Conservation (phyloP, 2,113 vertebrate species). For the Psilopsiagon aurifrons region DNA sequence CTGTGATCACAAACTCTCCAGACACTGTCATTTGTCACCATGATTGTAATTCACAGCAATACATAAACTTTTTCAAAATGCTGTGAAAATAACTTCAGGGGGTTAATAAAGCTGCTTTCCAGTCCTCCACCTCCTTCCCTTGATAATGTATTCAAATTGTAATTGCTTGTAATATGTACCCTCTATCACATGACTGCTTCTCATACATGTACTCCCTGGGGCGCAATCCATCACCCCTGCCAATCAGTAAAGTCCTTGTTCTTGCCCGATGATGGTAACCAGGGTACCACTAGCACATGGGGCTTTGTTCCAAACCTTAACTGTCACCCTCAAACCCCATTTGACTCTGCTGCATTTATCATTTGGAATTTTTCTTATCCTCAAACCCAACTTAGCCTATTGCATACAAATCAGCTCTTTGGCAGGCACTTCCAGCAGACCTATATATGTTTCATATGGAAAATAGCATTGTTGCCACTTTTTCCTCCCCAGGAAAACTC, state of each 20-base stretch:
- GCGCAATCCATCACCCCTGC: constrained; percentile 45
- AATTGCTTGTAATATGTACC: constrained; percentile 66
- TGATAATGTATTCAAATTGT: constrained; percentile 75
- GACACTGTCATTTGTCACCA: constrained; percentile 16
- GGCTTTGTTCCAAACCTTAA: not conserved
- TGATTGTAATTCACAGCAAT: constrained; percentile 64
- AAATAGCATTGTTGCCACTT: not conserved
- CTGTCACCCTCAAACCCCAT: not conserved
- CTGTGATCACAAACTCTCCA: constrained; percentile 58
- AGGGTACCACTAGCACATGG: not conserved
- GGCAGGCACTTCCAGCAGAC: not conserved
- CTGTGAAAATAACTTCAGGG: constrained; percentile 64
- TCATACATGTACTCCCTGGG: not conserved
- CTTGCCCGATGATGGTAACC: not conserved
- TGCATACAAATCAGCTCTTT: not conserved
- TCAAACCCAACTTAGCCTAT: not conserved
- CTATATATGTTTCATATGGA: not conserved
- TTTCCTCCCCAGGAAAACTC: not conserved
- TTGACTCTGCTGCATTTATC: not conserved
- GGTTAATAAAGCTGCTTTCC: constrained; percentile 74
- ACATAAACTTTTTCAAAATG: constrained; percentile 65
- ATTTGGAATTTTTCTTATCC: not conserved
- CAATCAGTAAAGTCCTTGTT: constrained; percentile 18
- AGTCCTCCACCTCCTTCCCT: constrained; percentile 40
- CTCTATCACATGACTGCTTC: constrained; percentile 62